Evolutionary conservation across 1,140 invertebrate species (phyloP), one percentile per base, ranked within the genome.

Genomic region (Acyrthosiphon pisum): DNA sequence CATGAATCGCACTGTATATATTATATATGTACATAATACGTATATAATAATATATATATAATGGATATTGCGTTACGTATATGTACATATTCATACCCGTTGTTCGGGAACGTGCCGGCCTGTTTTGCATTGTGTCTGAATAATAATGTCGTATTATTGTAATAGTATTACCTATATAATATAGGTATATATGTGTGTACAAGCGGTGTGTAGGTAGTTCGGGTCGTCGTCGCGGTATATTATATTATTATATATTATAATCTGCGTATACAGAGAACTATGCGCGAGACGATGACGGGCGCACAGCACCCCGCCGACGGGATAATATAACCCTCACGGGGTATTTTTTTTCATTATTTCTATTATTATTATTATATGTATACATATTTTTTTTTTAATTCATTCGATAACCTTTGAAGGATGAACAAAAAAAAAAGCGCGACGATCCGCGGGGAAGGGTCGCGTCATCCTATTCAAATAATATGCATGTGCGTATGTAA

Each of bases 91-190:
- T 3, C 6, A 76, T 76, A n/a, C 60, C n/a, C 60, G 60, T 76
- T 76, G 30, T 76, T 76, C 60, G 46, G 53, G 68, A 83, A 93
- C 91, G 91, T 93, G 81, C 91, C 90, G n/a, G 91, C 76, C 91
- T 93, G 91, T 93, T 93, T 93, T 93, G 91, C 91, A 93, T 93
- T 93, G 91, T 93, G 91, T 93, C 81, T 93, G 91, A 93, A 93
- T 93, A 90, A 60, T 90, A 88, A 35, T 88, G 48, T 86, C 26
- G 26, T 86, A 90, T 90, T 68, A 81, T 90, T 76, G 60, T 76
- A 76, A 76, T 76, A 76, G 60, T 76, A 76, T 76, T 76, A 76
- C 60, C 60, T n/a, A 76, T 76, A 76, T 30, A 50, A 30, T 60
- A 23, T 30, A n/a, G n/a, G 30, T 60, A 68, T 68, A 14, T 30